These are phyloP conservation scores for Periophthalmus modestus DNA, from an alignment of 2,113 vertebrate genomes.

Conservation along the genomic window DNA sequence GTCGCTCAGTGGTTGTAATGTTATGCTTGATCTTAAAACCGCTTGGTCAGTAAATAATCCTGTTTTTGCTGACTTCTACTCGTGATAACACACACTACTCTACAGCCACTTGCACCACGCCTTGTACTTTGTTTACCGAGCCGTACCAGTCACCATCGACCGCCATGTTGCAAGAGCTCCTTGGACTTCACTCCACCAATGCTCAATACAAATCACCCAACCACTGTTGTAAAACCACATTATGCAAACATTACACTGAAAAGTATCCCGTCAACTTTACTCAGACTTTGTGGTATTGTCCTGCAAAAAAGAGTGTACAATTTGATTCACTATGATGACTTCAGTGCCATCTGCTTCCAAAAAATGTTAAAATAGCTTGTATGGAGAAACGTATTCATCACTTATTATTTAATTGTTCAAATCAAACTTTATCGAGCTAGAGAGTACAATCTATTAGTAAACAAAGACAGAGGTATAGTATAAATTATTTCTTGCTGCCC, in stretches of 20 bases:
- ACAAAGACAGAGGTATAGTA: conserved; percentile 59
- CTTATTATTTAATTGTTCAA: conserved; percentile 29
- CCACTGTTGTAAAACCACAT: conserved; percentile 22
- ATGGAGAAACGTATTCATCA: conserved; percentile 65
- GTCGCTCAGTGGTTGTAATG: background rate
- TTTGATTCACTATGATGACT: conserved; percentile 54
- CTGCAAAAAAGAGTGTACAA: conserved; percentile 18
- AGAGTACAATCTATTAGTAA: conserved; percentile 68
- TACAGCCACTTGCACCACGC: conserved; percentile 18
- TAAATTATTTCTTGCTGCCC: conserved; percentile 76
- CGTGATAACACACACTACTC: conserved; percentile 17
- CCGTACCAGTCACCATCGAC: conserved; percentile 16
- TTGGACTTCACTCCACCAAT: conserved; percentile 14
- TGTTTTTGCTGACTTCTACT: conserved; percentile 23
- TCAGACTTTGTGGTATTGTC: conserved; percentile 49
- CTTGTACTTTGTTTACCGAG: conserved; percentile 43
- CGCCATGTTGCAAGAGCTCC: conserved; percentile 22
- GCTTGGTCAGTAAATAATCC: background rate
- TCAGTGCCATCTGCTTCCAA: conserved; percentile 71
- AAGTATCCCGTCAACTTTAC: conserved; percentile 36
- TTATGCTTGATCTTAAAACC: background rate
- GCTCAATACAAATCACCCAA: conserved; percentile 26
- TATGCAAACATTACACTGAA: conserved; percentile 42
- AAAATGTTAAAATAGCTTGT: conserved; percentile 47
- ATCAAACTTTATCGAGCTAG: conserved; percentile 65